These are phyloP conservation scores for Parotia lawesii DNA, from an alignment of 2,113 vertebrate genomes.

Conservation along the genomic window DNA sequence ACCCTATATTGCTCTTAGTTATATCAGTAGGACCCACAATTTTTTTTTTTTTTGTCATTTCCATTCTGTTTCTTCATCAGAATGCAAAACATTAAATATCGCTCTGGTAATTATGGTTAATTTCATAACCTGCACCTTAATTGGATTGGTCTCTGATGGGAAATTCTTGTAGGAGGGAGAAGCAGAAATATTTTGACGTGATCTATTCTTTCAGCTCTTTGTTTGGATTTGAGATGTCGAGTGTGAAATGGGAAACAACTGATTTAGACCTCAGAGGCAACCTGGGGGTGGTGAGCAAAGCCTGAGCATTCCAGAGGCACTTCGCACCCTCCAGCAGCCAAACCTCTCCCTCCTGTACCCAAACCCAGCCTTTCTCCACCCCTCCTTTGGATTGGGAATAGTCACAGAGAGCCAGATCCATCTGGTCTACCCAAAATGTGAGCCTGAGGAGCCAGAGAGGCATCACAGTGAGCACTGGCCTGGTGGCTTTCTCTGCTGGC, in stretches of 20 bases:
- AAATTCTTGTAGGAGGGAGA: slow-evolving; percentile 50
- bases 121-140: slow-evolving; percentile 66
- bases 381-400: background rate
- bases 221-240: slow-evolving; percentile 33
- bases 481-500: background rate
- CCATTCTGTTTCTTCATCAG: slow-evolving; percentile 39
- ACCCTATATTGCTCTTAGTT: background rate
- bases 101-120: slow-evolving; percentile 56
- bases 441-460: background rate
- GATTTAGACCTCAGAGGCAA: background rate
- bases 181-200: slow-evolving; percentile 55
- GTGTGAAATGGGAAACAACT: slow-evolving; percentile 16
- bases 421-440: background rate
- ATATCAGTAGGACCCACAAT: background rate
- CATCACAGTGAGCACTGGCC: background rate
- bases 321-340: background rate
- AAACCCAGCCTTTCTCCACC: background rate
- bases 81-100: slow-evolving; percentile 50
- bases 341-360: rapidly evolving
- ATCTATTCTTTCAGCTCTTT: slow-evolving; percentile 37
- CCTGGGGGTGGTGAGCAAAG: background rate
- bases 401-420: background rate
- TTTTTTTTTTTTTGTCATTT: slow-evolving; percentile 3
- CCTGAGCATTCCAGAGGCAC: background rate
- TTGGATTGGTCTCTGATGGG: slow-evolving; percentile 59